Evolutionary conservation across 2,797 vertebrate genomes (phyloP), one percentile per base, ranked within the genome.

Genomic region (Neoniphon sammara): DNA sequence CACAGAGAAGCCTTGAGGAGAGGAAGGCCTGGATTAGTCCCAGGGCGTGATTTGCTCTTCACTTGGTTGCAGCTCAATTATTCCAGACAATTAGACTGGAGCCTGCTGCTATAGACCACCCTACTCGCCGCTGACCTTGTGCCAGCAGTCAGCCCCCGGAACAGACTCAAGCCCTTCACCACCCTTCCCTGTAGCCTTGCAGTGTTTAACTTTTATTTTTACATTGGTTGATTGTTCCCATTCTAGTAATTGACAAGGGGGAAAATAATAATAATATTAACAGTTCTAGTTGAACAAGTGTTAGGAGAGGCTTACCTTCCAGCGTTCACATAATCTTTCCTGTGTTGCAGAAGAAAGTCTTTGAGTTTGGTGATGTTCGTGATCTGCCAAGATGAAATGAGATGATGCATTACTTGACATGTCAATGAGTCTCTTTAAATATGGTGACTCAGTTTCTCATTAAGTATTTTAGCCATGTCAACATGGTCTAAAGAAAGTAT

Each of bases 301-400:
- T 71, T 70, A 75, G 53, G 31, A 67, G 55, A 34, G 47, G 50
- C 90, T 93, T 91, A 98, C 98, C 96, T 97, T 83, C 96, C 96
- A 39, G 95, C 95, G 85, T 96, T 98, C 81, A 99, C 96, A 59
- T 99, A 99, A 89, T 98, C 96, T 83, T 98, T 99, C 87, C 97
- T 94, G 91, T 99, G 97, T 66, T 98, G 95, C 11, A 98, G 94
- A 73, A 99, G 95, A 89, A 99, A 99, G 87, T 99, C 98, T 88
- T 97, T 97, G 86, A 99, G 93, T 81, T 99, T 99, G 76, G 96
- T 96, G 89, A 99, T 98, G 93, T 98, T 98, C 9, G 94, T 94
- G 86, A 98, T 95, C 98, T 98, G 91, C 80, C 93, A 88, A 70
- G 77, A 88, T 58, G 83, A 84, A 88, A 61, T 47, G 72, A 88